Evolutionary conservation across 64 coral and sea anemone species (phyloP).

Genomic region (Trachythela sp.): DNA sequence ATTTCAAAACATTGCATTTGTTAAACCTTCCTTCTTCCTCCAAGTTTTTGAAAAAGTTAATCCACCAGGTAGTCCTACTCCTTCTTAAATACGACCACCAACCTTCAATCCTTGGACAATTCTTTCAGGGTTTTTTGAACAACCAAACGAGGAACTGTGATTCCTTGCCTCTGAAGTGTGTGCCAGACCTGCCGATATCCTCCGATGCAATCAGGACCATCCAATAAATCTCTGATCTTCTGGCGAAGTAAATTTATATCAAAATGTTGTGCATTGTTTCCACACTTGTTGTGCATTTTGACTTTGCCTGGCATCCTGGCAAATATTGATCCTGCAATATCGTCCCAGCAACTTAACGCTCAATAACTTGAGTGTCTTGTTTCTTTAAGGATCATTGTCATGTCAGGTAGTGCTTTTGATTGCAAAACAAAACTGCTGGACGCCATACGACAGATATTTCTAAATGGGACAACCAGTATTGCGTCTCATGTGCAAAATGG

Average conservation of each 20-base stretch:
- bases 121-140: slow-evolving; percentile 1
- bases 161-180: slow-evolving; percentile 12
- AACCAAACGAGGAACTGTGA: slow-evolving; percentile 19
- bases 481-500: not conserved
- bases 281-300: no score
- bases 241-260: not conserved
- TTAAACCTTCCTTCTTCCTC: not conserved
- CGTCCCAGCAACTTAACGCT: no score
- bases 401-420: not conserved
- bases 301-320: no score
- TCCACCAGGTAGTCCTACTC: not conserved
- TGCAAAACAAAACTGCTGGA: not conserved
- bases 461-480: not conserved
- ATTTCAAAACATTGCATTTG: not conserved
- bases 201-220: slow-evolving; percentile 30
- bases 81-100: no score
- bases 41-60: not conserved
- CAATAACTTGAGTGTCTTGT: no score
- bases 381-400: not conserved
- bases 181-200: not conserved
- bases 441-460: not conserved
- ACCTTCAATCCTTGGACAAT: not conserved
- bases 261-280: not conserved
- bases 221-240: not conserved
- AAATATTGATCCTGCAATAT: no score